phyloP scores from a whole-genome alignment of 1,140 invertebrate species.

The Aphidius ervi region DNA sequence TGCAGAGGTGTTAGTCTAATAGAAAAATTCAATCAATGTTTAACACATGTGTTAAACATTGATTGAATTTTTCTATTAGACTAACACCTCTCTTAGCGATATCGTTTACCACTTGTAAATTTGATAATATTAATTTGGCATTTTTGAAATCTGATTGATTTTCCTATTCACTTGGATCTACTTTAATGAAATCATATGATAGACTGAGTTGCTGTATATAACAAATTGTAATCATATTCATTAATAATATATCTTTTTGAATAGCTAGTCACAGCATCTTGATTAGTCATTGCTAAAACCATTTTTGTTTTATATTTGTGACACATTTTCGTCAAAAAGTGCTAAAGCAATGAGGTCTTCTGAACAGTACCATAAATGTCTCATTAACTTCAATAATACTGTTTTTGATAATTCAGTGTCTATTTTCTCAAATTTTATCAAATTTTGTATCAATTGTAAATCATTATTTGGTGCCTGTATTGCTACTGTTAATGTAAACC shows the following conservation, averaged over 20 bases:
- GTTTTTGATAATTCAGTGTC: conserved; percentile 22
- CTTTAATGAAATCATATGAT: not conserved
- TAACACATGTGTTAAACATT: not conserved
- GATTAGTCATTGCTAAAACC: conserved; percentile 7
- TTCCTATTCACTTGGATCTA: not conserved
- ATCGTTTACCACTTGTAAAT: too few relatives aligned
- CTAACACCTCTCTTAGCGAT: not conserved
- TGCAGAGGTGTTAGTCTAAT: too few relatives aligned
- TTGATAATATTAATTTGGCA: too few relatives aligned
- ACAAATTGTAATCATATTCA: conserved; percentile 6
- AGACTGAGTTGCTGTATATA: not conserved
- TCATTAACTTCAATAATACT: conserved; percentile 25
- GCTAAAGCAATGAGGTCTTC: conserved; percentile 27
- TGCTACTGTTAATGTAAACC: conserved; percentile 20
- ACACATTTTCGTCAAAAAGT: conserved; percentile 34
- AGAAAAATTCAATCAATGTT: too few relatives aligned
- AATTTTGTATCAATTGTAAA: conserved; percentile 18
- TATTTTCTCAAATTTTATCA: conserved; percentile 22
- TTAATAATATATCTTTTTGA: conserved; percentile 25
- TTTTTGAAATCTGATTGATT: too few relatives aligned
- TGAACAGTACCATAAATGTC: conserved; percentile 35
- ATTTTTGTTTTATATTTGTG: conserved; percentile 26
- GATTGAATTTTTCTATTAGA: not conserved
- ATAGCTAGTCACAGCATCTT: conserved; percentile 12
- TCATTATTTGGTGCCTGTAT: conserved; percentile 20